Conservation (phyloP, 2,113 vertebrate species). For the Oryzias celebensis region DNA sequence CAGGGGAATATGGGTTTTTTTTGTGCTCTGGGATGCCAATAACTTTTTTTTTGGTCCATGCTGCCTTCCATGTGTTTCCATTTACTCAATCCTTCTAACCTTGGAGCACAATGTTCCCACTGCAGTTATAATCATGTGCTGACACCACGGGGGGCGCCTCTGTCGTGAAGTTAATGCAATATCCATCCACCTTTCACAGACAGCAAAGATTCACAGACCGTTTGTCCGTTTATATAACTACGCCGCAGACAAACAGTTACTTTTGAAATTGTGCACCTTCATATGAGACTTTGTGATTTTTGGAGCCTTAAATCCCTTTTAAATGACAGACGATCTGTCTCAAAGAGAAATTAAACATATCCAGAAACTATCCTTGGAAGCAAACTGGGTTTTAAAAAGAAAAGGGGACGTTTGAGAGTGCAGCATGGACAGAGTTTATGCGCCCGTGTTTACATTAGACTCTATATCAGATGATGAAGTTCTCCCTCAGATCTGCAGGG, state of each 20-base stretch:
- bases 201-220: constrained; percentile 44
- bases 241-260: constrained; percentile 24
- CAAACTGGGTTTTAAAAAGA: constrained; percentile 46
- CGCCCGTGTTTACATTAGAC: constrained; percentile 40
- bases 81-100: constrained; percentile 68
- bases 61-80: constrained; percentile 73
- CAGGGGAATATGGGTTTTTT: constrained; percentile 12
- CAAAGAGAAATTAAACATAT: constrained; percentile 46
- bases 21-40: constrained; percentile 28
- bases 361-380: constrained; percentile 56
- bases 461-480: constrained; percentile 65
- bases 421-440: constrained; percentile 26
- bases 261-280: constrained; percentile 28
- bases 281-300: constrained; percentile 38
- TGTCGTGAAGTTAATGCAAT: constrained; percentile 68
- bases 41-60: constrained; percentile 12
- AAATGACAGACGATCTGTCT: constrained; percentile 46
- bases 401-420: constrained; percentile 21
- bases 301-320: constrained; percentile 38
- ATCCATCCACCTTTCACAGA: constrained; percentile 59
- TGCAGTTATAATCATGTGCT: constrained; percentile 65
- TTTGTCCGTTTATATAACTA: constrained; percentile 53
- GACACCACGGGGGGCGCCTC: constrained; percentile 60
- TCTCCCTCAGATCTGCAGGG: constrained; percentile 58
- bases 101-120: constrained; percentile 55